Evolutionary conservation across 2,888 invertebrate species (phyloP), one percentile per base, ranked within the genome.

Genomic region (Drosophila greeni): DNA sequence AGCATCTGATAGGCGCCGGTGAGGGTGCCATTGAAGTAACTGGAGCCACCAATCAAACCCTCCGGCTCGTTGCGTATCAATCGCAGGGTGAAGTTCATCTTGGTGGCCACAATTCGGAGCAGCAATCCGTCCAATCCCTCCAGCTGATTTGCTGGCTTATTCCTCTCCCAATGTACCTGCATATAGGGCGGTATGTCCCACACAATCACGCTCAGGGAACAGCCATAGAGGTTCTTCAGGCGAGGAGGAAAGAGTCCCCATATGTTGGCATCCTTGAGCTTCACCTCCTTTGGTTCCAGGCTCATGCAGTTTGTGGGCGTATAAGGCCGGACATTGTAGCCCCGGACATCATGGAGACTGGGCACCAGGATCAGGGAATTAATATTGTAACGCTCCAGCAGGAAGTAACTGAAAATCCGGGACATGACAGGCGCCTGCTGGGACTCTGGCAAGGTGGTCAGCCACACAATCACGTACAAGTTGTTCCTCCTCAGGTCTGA

Each of bases 211-310:
- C 68, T 47, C 16, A 87, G 11, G 0, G 85, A 76, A 36, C 87
- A 87, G 1, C 85, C 84, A 11, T 85, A 52, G 2, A 87, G 51
- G 48, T 86, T 75, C 3, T 1, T 12, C 12, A 83, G 5, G 23
- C 86, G 85, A 0, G 16, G 0, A 0, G 78, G 80, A 61, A 72
- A 81, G 3, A 85, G 58, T 0, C 73, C 42, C 0, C 11, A 16
- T 2, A 60, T 3, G 3, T 5, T 20, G 0, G 7, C 40, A 7
- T 60, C 11, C 1, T 12, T 37, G 0, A 69, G 18, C 1, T 57
- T 23, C 3, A 60, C 0, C 4, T 23, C n/a, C n/a, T 70, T 12
- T 0, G 81, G 74, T 2, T 23, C 37, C 1, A 43, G 54, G 23
- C 64, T 62, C 5, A 20, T 42, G 31, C 81, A 81, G 6, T 11